phyloP scores from a whole-genome alignment of 2,797 vertebrate genomes.

The Simalia tracyae region DNA sequence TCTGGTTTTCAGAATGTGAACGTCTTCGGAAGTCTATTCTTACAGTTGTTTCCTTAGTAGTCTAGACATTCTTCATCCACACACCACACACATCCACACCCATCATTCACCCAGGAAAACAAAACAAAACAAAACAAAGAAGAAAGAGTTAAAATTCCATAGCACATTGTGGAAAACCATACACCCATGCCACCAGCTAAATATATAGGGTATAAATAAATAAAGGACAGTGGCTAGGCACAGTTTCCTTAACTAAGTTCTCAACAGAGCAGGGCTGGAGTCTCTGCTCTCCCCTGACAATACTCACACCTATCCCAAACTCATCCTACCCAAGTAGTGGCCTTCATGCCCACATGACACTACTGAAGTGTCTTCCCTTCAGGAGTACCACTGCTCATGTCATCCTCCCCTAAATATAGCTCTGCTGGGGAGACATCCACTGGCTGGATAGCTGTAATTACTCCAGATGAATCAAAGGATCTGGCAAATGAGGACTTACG shows the following conservation, averaged over 20 bases:
- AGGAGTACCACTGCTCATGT: neutral
- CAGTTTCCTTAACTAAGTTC: neutral
- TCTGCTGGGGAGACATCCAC: neutral
- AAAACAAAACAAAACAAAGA: neutral
- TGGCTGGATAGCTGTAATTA: neutral
- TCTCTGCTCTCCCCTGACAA: neutral
- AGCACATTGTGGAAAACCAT: neutral
- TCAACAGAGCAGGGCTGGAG: neutral
- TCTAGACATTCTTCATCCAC: neutral
- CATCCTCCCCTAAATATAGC: neutral
- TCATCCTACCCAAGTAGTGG: neutral
- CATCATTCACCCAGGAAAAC: neutral
- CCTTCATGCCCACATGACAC: neutral
- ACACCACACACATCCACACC: neutral
- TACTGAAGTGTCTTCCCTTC: neutral
- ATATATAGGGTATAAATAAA: neutral
- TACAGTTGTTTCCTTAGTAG: neutral
- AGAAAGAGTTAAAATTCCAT: neutral
- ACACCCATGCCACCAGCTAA: neutral
- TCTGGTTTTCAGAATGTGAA: too few relatives aligned
- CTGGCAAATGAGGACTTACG: neutral
- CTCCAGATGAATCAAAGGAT: neutral
- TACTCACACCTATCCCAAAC: neutral
- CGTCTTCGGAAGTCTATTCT: too few relatives aligned
- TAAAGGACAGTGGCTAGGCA: neutral